phyloP scores from a whole-genome alignment of 2,113 vertebrate genomes.

The Xiphophorus maculatus region DNA sequence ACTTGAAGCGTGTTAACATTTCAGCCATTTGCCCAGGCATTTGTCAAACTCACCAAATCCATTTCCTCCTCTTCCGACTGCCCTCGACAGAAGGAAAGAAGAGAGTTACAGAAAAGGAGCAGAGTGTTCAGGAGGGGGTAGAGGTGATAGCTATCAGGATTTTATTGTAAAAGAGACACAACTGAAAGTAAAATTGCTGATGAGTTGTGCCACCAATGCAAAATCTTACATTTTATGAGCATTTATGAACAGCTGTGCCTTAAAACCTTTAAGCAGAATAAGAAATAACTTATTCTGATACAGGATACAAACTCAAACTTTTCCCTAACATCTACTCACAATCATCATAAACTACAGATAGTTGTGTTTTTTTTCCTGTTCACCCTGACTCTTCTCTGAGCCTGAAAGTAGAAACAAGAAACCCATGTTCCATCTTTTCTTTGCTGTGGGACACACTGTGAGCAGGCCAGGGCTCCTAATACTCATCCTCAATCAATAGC shows the following conservation, averaged over 20 bases:
- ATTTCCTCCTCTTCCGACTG: constrained; percentile 99
- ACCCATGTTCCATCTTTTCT: constrained; percentile 54
- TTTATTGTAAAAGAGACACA: constrained; percentile 20
- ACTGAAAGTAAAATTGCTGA: constrained; percentile 16
- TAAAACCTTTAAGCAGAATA: neutral
- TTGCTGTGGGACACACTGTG: constrained; percentile 64
- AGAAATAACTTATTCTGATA: neutral
- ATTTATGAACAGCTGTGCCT: neutral
- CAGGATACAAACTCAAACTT: constrained; percentile 13
- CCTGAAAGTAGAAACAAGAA: constrained; percentile 27
- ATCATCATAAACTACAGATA: constrained; percentile 4
- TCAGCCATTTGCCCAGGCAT: constrained; percentile 64
- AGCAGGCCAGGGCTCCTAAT: constrained; percentile 76
- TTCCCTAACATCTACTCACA: constrained; percentile 6
- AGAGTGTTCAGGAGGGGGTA: constrained; percentile 21
- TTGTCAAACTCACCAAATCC: constrained; percentile 93
- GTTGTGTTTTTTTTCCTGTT: neutral
- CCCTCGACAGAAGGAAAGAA: constrained; percentile 83
- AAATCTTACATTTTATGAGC: constrained; percentile 15
- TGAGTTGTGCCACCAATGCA: constrained; percentile 20
- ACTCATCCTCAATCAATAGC: constrained; percentile 81
- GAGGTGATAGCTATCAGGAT: constrained; percentile 16
- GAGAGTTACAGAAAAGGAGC: constrained; percentile 62
- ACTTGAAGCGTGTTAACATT: constrained; percentile 58
- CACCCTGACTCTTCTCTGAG: constrained; percentile 23